phyloP scores from a whole-genome alignment of 2,797 vertebrate genomes.

The Poecilia wingei region DNA sequence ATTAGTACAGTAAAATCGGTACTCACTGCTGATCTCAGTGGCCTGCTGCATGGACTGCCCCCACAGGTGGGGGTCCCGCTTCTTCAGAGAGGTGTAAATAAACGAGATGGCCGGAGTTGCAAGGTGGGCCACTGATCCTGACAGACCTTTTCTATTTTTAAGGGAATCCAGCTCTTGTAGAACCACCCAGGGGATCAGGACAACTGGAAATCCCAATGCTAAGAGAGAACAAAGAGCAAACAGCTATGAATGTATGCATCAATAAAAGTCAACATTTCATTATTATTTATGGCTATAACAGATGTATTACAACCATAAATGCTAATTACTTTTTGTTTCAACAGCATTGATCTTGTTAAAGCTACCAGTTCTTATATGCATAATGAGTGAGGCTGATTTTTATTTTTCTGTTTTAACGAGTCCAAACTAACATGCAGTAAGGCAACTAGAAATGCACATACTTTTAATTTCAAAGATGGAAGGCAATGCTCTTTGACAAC shows the following conservation, averaged over 20 bases:
- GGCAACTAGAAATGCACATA: background rate
- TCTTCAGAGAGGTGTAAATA: slow-evolving; percentile 87
- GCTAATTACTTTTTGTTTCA: background rate
- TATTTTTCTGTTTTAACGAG: background rate
- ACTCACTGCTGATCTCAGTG: slow-evolving; percentile 86
- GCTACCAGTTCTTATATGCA: background rate
- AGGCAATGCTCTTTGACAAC: background rate
- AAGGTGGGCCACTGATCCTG: slow-evolving; percentile 82
- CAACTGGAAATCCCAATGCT: slow-evolving; percentile 83
- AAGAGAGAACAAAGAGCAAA: slow-evolving; percentile 10
- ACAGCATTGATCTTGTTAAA: background rate
- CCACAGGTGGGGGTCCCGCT: slow-evolving; percentile 83
- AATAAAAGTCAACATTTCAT: background rate
- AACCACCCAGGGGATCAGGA: slow-evolving; percentile 95
- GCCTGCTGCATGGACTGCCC: slow-evolving; percentile 96
- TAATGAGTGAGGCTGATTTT: background rate
- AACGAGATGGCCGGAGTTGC: slow-evolving; percentile 90
- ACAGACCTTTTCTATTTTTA: slow-evolving; percentile 81
- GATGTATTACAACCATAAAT: background rate
- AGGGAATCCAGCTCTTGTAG: slow-evolving; percentile 92
- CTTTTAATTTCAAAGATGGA: background rate
- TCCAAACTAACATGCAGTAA: background rate
- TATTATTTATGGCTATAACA: no score
- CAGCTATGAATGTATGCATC: background rate
- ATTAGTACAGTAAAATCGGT: background rate